Conservation (phyloP, 2,113 vertebrate species). For the Eclectus roratus region DNA sequence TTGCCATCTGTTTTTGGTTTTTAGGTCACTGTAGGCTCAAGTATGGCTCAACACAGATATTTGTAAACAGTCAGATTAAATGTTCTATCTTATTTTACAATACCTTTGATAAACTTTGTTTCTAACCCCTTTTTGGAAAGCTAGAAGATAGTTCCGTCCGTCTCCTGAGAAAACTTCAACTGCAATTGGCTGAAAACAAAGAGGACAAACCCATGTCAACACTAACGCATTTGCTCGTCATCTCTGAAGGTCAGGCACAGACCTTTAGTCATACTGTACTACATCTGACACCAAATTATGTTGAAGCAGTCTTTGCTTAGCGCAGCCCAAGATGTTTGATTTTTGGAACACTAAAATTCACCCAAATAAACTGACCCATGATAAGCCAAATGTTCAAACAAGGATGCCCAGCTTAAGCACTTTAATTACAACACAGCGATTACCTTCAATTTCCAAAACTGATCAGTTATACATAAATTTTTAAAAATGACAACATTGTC, state of each 20-base stretch:
- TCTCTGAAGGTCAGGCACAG: neutral
- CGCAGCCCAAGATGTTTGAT: neutral
- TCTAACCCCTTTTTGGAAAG: constrained; percentile 96
- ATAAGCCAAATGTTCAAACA: neutral
- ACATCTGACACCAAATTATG: neutral
- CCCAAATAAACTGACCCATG: neutral
- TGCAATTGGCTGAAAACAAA: constrained; percentile 87
- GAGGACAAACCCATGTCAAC: neutral
- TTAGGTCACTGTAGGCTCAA: neutral
- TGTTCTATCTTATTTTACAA: neutral
- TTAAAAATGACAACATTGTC: accelerated
- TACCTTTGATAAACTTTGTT: constrained; percentile 99
- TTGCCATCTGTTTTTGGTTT: neutral
- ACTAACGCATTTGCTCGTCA: neutral
- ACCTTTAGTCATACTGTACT: neutral
- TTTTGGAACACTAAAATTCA: neutral
- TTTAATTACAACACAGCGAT: neutral
- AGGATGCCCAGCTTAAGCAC: neutral
- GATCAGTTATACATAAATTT: neutral
- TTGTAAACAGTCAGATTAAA: neutral
- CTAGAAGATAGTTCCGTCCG: constrained; percentile 93
- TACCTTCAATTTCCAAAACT: neutral
- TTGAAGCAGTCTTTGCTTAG: neutral
- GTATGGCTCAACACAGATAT: neutral
- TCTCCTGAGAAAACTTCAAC: constrained; percentile 99